These are phyloP conservation scores for Orius laevigatus DNA, from an alignment of 1,140 invertebrate species.

Conservation along the genomic window DNA sequence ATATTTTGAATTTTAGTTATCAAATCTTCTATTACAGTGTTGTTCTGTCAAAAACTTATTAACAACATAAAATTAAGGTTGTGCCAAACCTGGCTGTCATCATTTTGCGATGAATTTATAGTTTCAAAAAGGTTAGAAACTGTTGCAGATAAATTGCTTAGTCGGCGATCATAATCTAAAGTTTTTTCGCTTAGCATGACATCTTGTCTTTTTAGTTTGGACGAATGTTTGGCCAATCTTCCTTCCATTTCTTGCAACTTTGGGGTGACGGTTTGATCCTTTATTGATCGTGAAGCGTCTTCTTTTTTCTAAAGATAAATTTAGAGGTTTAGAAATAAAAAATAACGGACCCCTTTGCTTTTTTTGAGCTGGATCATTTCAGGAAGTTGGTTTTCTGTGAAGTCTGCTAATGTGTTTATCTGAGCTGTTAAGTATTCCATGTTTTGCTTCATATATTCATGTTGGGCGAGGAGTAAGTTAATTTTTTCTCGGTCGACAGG, in stretches of 20 bases:
- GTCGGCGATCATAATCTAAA: slow-evolving; percentile 20
- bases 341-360: background rate
- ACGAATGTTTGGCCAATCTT: slow-evolving; percentile 4
- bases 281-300: background rate
- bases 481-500: slow-evolving; percentile 4
- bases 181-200: slow-evolving; percentile 21
- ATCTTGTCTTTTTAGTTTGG: slow-evolving; percentile 23
- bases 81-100: background rate
- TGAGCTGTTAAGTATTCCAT: slow-evolving; percentile 12
- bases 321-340: background rate
- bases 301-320: background rate
- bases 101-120: too few species aligned
- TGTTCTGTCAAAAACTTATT: background rate
- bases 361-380: slow-evolving; percentile 4
- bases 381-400: slow-evolving; percentile 4
- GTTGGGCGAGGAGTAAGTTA: slow-evolving; percentile 9
- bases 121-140: slow-evolving; percentile 8
- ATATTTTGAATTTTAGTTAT: slow-evolving; percentile 1
- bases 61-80: background rate
- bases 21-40: background rate
- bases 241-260: slow-evolving; percentile 7
- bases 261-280: background rate
- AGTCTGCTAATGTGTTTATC: slow-evolving; percentile 15
- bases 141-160: slow-evolving; percentile 23
- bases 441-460: slow-evolving; percentile 9